Evolutionary conservation across 1,140 invertebrate genomes (phyloP), one percentile per base, ranked within the genome.

Genomic region (Drosophila fuyamai): DNA sequence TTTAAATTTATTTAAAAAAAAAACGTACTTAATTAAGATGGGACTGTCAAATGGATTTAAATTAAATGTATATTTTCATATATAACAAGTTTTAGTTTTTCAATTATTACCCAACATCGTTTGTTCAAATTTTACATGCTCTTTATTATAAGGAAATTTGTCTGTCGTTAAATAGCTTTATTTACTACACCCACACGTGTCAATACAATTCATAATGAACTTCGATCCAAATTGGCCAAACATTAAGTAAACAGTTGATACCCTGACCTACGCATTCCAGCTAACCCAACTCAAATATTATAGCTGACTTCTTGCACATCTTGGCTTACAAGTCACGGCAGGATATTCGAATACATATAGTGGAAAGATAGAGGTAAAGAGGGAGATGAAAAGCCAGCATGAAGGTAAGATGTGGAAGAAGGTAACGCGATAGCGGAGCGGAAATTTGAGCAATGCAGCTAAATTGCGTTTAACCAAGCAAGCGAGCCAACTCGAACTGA

Each of bases 401-500:
- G 5, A 12, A 23, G 27, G 51, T 41, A 12, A 68, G 63, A 71
- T 59, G 61, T 29, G 38, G 16, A 40, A 46, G 40, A 54, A 46
- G 35, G 82, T 76, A 88, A 82, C 41, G 63, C 66, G 79, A 86
- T 82, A 86, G 65, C 54, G 43, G n/a, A 43, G 48, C 79, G 83
- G 83, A 86, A 82, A 86, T 86, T 86, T 73, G 83, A 86, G 76
- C 79, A 76, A 83, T 88, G 79, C 76, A 86, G 63, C 83, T 82
- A 83, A 89, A 89, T 88, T 88, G 84, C 84, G 84, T 86, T 86
- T 79, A 86, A 82, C 84, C 79, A 88, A 83, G 84, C 65, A 77
- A 80, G 59, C 58, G 53, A 54, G 46, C 50, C 47, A 68, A 44
- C 58, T 16, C 46, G 41, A 41, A 57, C 67, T 27, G 40, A 71